phyloP scores from a whole-genome alignment of 2,797 vertebrate species.

The Argentina silus region DNA sequence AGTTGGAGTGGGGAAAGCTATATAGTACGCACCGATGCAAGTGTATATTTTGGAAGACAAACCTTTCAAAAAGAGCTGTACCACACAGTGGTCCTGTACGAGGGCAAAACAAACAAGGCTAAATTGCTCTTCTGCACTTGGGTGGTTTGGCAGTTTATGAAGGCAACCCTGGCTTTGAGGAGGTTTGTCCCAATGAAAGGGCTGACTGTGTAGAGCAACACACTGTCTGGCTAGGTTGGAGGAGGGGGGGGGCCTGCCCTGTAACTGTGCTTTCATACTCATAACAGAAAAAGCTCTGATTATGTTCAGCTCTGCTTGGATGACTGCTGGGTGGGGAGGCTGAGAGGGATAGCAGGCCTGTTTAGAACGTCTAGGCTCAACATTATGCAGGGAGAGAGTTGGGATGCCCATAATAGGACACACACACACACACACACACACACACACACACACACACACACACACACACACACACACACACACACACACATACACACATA shows the following conservation, averaged over 20 bases:
- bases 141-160: conserved; percentile 81
- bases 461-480: too few relatives aligned
- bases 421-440: conserved; percentile 29
- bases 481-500: too few relatives aligned
- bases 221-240: conserved; percentile 56
- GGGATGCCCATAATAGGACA: conserved; percentile 74
- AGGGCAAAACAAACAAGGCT: conserved; percentile 75
- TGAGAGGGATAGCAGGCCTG: background rate
- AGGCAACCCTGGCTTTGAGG: conserved; percentile 75
- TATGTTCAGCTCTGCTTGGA: conserved; percentile 39
- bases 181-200: conserved; percentile 80
- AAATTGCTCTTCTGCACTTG: conserved; percentile 77
- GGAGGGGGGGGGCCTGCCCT: conserved; percentile 55
- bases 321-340: conserved; percentile 44
- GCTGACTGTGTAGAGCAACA: conserved; percentile 73
- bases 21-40: conserved; percentile 45
- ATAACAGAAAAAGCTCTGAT: conserved; percentile 60
- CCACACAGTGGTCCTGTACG: conserved; percentile 60
- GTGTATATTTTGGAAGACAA: conserved; percentile 70
- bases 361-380: conserved; percentile 42
- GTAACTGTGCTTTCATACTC: conserved; percentile 56
- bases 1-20: conserved; percentile 19
- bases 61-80: conserved; percentile 65
- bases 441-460: conserved; percentile 17
- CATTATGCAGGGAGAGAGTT: conserved; percentile 28